Evolutionary conservation across 2,888 invertebrate genomes (phyloP).

Genomic region (Ctena decussata): DNA sequence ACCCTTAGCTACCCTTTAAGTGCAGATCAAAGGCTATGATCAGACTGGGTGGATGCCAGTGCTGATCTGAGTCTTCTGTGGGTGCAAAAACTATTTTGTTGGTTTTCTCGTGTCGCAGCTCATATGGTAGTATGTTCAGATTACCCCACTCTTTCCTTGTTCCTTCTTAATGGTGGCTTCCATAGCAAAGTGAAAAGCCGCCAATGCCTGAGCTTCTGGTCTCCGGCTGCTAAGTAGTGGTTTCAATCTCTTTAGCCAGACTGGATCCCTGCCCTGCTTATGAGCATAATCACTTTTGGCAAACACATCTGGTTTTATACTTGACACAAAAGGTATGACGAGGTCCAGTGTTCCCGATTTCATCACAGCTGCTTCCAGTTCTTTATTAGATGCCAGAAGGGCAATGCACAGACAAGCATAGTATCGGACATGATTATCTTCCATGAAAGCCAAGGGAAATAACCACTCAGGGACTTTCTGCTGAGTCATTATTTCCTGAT

Average conservation of each 20-base stretch:
- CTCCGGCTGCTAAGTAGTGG: slow-evolving; percentile 98
- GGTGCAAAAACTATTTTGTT: too few species aligned
- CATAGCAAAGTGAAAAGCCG: slow-evolving; percentile 99
- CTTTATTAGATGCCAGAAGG: slow-evolving; percentile 98
- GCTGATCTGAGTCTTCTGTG: too few species aligned
- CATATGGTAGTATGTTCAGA: too few species aligned
- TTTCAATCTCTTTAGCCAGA: slow-evolving; percentile 96
- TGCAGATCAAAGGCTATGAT: too few species aligned
- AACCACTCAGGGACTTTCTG: slow-evolving; percentile 93
- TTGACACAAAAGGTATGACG: slow-evolving; percentile 98
- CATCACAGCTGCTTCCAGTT: slow-evolving; percentile 98
- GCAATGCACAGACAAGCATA: slow-evolving; percentile 99
- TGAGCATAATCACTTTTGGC: slow-evolving; percentile 92
- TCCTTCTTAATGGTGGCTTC: slow-evolving; percentile 98
- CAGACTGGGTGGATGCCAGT: too few species aligned
- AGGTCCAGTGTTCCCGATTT: slow-evolving; percentile 98
- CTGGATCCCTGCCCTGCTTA: slow-evolving; percentile 97
- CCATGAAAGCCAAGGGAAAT: slow-evolving; percentile 98
- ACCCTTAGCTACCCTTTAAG: too few species aligned
- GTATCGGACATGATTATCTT: slow-evolving; percentile 94
- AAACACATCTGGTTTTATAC: slow-evolving; percentile 98
- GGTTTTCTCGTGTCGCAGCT: too few species aligned
- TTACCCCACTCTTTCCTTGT: slow-evolving; percentile 86
- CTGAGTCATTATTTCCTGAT: slow-evolving; percentile 99
- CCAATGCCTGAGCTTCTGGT: slow-evolving; percentile 98